Evolutionary conservation across 37 sponge, comb jelly and placozoan genomes (phyloP), one percentile per base, ranked within the genome.

Genomic region (Eunapius fragilis): DNA sequence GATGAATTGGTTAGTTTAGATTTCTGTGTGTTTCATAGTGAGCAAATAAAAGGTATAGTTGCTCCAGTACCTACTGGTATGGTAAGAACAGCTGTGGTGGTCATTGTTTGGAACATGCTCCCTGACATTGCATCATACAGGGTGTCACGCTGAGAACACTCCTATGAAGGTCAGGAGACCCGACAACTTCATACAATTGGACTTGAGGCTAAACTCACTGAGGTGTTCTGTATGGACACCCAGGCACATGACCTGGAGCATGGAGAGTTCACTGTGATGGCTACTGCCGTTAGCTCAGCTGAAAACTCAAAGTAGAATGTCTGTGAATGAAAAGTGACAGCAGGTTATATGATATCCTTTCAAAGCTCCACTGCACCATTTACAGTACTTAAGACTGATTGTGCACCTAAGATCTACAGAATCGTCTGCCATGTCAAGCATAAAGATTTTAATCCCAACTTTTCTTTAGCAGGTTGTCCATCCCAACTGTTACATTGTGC

Each of bases 41-140:
- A 13, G 14, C 58, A 58, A 58, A 2, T 58, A 58, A 58, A 58
- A 58, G 22, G 58, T 58, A 17, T 58, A n/a, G n/a, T n/a, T n/a
- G n/a, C n/a, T n/a, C n/a, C n/a, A n/a, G n/a, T 19, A 58, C 58
- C 14, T 58, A 58, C 58, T 58, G 58, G 19, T 19, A 80, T 58
- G 28, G 50, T 38, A 10, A 80, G 37, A 25, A 68, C 48, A 17
- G 80, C 80, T 32, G 67, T 28, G 48, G 50, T 48, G 27, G 28
- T 38, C 80, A 80, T 80, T 38, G 80, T 80, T 32, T 80, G 80
- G 67, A 67, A 80, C 33, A 80, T 68, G 28, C 68, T 69, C 4
- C 67, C 67, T 31, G 80, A 80, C 30, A 33, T n/a, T 25, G 80
- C 80, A 49, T 19, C 67, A 33, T 28, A 19, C 6, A 48, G 67